These are phyloP conservation scores for Cebus imitator DNA, from an alignment of 2,113 vertebrate genomes.

Conservation along the genomic window DNA sequence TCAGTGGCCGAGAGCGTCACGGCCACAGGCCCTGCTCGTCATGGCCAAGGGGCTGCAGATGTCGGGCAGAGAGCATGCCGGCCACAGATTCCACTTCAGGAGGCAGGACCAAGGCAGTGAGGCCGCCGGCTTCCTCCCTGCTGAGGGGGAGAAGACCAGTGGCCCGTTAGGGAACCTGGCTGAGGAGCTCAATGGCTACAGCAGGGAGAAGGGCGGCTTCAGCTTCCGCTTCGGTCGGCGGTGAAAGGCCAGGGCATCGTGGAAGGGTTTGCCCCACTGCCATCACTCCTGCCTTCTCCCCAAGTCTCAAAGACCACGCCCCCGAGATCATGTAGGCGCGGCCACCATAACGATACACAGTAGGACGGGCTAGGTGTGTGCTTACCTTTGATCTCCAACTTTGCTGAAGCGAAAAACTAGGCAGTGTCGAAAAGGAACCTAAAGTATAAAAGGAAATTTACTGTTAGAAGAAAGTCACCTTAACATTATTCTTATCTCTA, in stretches of 20 bases:
- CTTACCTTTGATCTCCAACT: background rate
- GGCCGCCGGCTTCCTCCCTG: background rate
- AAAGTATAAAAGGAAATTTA: background rate
- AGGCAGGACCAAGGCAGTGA: background rate
- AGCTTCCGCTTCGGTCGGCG: slow-evolving; percentile 85
- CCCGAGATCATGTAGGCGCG: fast-evolving
- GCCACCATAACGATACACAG: background rate
- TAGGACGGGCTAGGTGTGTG: background rate
- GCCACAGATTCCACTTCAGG: slow-evolving; percentile 50
- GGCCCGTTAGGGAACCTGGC: slow-evolving; percentile 70
- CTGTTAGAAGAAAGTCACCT: background rate
- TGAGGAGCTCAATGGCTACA: slow-evolving; percentile 78
- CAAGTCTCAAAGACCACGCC: background rate
- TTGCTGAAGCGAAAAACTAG: background rate
- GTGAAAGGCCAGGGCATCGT: background rate
- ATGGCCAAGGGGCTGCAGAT: slow-evolving; percentile 65
- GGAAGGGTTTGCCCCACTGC: background rate
- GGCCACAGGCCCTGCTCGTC: slow-evolving; percentile 46
- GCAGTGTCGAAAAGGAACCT: background rate
- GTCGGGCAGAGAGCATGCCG: background rate
- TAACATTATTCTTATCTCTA: background rate
- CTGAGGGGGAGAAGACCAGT: background rate
- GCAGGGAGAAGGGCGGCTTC: slow-evolving; percentile 83
- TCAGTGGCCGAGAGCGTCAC: background rate
- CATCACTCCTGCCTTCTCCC: background rate